Evolutionary conservation across 1,140 invertebrate species (phyloP).

Genomic region (Drosophila mayri): DNA sequence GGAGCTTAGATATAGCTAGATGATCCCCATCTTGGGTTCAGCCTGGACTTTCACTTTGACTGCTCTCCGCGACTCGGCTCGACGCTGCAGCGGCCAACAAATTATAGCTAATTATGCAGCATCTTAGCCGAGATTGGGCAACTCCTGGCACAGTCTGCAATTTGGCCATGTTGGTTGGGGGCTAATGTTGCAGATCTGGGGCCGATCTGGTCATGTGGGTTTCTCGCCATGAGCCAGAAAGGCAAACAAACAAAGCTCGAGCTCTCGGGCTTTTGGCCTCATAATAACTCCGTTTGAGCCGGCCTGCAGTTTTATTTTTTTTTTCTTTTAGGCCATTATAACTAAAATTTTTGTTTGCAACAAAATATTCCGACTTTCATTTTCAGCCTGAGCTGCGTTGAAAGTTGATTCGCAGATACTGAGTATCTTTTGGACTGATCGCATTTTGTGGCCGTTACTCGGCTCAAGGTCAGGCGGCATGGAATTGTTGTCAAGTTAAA

Average conservation of each 20-base stretch:
- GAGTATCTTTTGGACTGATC: conserved; percentile 36
- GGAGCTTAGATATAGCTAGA: conserved; percentile 8
- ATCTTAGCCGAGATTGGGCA: conserved; percentile 78
- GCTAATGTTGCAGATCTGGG: conserved; percentile 45
- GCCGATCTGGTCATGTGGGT: conserved; percentile 65
- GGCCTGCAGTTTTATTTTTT: conserved; percentile 33
- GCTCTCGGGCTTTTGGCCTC: conserved; percentile 21
- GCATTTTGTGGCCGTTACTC: conserved; percentile 8
- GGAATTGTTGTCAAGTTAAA: conserved; percentile 46
- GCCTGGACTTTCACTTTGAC: conserved; percentile 64
- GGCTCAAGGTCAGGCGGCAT: conserved; percentile 61
- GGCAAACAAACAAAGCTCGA: conserved; percentile 37
- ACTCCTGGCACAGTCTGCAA: conserved; percentile 67
- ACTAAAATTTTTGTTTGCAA: conserved; percentile 50
- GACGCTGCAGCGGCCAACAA: conserved; percentile 57
- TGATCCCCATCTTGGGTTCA: conserved; percentile 45
- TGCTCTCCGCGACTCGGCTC: conserved; percentile 21
- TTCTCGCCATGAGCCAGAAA: conserved; percentile 52
- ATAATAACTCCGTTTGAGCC: conserved; percentile 50
- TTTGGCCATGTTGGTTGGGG: conserved; percentile 64
- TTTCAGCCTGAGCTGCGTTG: conserved; percentile 57
- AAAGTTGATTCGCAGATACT: conserved; percentile 64
- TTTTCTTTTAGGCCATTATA: conserved; percentile 37
- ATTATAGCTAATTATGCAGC: conserved; percentile 82
- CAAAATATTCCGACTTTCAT: conserved; percentile 56